Base-by-base conservation (phyloP, 2,797 vertebrate species). In the Zonotrichia albicollis region DNA sequence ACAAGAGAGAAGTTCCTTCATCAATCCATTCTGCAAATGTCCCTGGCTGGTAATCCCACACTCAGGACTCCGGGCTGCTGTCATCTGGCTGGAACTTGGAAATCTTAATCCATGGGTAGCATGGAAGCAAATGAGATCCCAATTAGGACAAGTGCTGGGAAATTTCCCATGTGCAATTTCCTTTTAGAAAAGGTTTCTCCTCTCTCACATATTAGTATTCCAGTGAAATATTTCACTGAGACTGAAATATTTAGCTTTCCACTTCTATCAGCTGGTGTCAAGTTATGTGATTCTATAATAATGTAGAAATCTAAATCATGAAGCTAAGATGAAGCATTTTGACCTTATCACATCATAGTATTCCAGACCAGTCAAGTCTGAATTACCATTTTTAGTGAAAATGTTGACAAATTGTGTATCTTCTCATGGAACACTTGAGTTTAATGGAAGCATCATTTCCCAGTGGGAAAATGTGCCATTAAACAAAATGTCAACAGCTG, bases 321-420 rank as follows among this genome's bases (percentile, higher is more conserved):
- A 76, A 87, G 64, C 60, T 48, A 43, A 85, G 76, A 29, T 72
- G 87, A 73, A 86, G 45, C 48, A 50, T 88, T 87, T 85, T 90
- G 85, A 93, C 89, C 84, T 81, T 81, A 75, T 53, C 55, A 81
- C 45, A 50, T 60, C 18, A 34, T 60, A 60, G 36, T 48, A 84
- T 93, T 88, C 43, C 55, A 58, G 36, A 57, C 43, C 70, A 95
- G 79, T 83, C 68, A 46, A 72, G 34, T 66, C 60, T 45, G 60
- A 94, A 76, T 81, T 85, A 90, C 83, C 11, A 34, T 94, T 93
- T 92, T 88, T 93, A 78, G 74, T 81, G 80, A 94, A 94, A 91
- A 91, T 48, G 45, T 88, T 87, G 89, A 75, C 61, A 88, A 95
- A 88, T 51, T 30, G 25, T 74, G 12, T 67, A 88, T 66, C 80